A percentile compares a stretch with the other conserved stretches of the same genome.
These are phyloP conservation scores for Pseudorasbora parva DNA, from an alignment of 2,113 vertebrate genomes.

Conservation along the genomic window DNA sequence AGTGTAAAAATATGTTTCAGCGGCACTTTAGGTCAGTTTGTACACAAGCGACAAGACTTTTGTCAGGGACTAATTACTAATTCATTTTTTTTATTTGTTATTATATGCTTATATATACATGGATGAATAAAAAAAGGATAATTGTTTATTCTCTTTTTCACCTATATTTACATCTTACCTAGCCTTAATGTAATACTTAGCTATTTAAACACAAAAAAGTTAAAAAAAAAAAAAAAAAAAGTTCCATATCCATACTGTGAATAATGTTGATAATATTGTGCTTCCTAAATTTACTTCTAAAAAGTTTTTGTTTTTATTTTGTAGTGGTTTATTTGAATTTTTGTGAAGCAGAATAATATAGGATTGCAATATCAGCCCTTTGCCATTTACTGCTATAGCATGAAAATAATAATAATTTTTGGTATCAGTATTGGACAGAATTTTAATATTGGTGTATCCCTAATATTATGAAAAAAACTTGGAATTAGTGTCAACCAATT, in stretches of 20 bases:
- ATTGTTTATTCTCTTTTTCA: not conserved
- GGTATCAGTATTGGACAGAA: not conserved
- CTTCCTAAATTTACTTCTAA: not conserved
- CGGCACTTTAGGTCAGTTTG: too few species aligned
- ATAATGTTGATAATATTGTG: too few species aligned
- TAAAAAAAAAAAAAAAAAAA: too few species aligned
- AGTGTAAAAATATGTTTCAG: too few species aligned
- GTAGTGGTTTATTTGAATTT: too few species aligned
- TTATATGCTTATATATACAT: too few species aligned
- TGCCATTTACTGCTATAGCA: not conserved
- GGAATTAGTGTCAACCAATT: not conserved
- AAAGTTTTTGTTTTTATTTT: not conserved
- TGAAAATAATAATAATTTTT: not conserved
- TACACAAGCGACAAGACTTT: too few species aligned
- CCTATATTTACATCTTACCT: not conserved
- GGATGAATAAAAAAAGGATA: not conserved
- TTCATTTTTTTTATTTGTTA: too few species aligned
- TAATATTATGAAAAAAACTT: not conserved
- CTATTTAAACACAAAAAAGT: too few species aligned
- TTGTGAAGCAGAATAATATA: too few species aligned
- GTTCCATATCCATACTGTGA: too few species aligned
- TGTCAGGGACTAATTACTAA: too few species aligned
- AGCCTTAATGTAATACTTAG: not conserved
- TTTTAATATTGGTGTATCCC: not conserved
- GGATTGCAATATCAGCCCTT: not conserved